These are phyloP conservation scores for Zoanthus solanderi DNA, from an alignment of 92 coral and sea anemone species.

Conservation along the genomic window DNA sequence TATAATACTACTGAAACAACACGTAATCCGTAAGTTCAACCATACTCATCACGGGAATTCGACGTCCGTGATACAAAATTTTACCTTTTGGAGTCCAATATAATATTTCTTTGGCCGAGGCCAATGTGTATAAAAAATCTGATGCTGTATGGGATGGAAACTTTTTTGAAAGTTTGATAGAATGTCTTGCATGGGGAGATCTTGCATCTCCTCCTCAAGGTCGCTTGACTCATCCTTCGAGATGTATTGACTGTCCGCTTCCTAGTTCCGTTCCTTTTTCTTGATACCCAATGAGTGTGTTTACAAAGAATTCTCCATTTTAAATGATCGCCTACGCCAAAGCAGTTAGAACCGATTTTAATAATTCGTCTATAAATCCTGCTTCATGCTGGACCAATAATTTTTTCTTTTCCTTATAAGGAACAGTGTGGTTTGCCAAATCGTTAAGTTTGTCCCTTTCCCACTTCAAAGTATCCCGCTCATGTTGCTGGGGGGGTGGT, in stretches of 20 bases:
- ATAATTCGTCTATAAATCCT: constrained; percentile 1
- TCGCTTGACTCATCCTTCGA: neutral
- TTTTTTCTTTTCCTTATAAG: constrained; percentile 25
- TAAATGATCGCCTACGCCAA: constrained; percentile 24
- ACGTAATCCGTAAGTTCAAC: constrained; percentile 60
- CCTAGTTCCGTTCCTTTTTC: constrained; percentile 19
- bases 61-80: constrained; percentile 44
- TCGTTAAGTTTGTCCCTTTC: too few species aligned
- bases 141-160: constrained; percentile 36
- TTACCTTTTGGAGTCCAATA: constrained; percentile 66
- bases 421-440: neutral
- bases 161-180: constrained; percentile 41
- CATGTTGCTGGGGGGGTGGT: too few species aligned
- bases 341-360: constrained; percentile 32
- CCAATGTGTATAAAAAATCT: constrained; percentile 64
- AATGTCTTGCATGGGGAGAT: constrained; percentile 11
- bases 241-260: neutral
- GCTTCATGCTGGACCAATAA: constrained; percentile 20
- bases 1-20: neutral
- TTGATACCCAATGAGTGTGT: constrained; percentile 1
- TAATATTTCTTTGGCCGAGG: constrained; percentile 50
- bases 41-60: constrained; percentile 58
- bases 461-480: too few species aligned
- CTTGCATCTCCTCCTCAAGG: neutral
- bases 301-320: neutral